These are phyloP conservation scores for Trissolcus brochymenae DNA, from an alignment of 2,888 invertebrate species.

Conservation along the genomic window DNA sequence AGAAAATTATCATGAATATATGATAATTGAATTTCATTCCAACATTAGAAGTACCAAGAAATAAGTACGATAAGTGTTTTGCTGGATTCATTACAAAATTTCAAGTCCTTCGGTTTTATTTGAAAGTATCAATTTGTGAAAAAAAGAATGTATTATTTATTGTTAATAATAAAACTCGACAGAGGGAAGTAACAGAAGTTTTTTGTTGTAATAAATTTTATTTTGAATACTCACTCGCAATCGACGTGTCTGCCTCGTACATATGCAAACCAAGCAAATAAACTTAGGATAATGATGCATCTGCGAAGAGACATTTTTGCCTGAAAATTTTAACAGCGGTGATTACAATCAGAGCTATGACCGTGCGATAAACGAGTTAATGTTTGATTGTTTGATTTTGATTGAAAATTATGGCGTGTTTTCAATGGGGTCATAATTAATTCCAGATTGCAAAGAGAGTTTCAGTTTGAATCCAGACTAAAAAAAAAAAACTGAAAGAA, in stretches of 20 bases:
- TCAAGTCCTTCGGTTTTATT: not conserved
- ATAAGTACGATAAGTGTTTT: too few relatives aligned
- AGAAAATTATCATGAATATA: too few relatives aligned
- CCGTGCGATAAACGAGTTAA: not conserved
- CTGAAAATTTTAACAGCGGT: constrained; percentile 59
- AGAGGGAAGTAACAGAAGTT: too few relatives aligned
- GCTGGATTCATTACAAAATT: constrained; percentile 1
- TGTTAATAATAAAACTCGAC: not conserved
- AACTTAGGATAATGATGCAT: constrained; percentile 62
- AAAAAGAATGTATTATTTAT: too few relatives aligned
- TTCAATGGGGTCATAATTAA: not conserved
- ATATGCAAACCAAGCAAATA: constrained; percentile 62
- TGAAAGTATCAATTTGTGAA: too few relatives aligned
- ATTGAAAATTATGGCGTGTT: not conserved
- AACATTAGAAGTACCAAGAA: not conserved
- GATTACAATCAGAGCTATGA: constrained; percentile 16
- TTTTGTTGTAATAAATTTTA: not conserved
- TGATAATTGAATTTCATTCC: too few relatives aligned
- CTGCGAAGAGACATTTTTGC: constrained; percentile 61
- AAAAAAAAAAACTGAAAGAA: not conserved
- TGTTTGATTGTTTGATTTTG: constrained; percentile 5
- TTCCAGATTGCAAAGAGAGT: not conserved
- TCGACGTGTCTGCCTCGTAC: constrained; percentile 59
- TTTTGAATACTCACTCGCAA: constrained; percentile 63
- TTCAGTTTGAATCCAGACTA: not conserved